A percentile compares a stretch with the other conserved stretches of the same genome.
These are phyloP conservation scores for Baccha elongata DNA, from an alignment of 2,888 invertebrate species.

Conservation along the genomic window DNA sequence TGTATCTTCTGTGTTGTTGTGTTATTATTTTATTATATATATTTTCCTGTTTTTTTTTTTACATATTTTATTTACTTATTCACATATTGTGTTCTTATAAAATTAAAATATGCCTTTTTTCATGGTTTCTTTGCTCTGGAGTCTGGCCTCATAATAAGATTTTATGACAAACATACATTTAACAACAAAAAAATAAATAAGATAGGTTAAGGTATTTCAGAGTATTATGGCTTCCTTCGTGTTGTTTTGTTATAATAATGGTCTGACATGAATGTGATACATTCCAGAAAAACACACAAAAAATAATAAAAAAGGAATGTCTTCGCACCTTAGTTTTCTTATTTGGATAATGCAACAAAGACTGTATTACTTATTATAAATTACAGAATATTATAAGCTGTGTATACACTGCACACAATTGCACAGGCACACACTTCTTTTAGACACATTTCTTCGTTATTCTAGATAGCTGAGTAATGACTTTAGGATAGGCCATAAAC, in stretches of 20 bases:
- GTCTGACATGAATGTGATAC: slow-evolving; percentile 78
- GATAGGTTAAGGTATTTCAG: slow-evolving; percentile 74
- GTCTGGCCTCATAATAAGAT: slow-evolving; percentile 62
- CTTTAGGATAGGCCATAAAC: slow-evolving; percentile 61
- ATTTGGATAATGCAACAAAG: slow-evolving; percentile 67
- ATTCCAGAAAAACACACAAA: slow-evolving; percentile 76
- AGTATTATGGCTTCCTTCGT: slow-evolving; percentile 69
- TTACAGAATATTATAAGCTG: slow-evolving; percentile 70
- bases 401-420: slow-evolving; percentile 37
- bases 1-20: slow-evolving; percentile 46
- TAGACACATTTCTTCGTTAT: slow-evolving; percentile 62
- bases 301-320: slow-evolving; percentile 78
- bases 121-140: slow-evolving; percentile 30
- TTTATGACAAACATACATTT: slow-evolving; percentile 49
- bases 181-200: slow-evolving; percentile 1
- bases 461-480: slow-evolving; percentile 70
- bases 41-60: slow-evolving; percentile 20
- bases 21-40: slow-evolving; percentile 51
- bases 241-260: slow-evolving; percentile 78
- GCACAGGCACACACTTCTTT: slow-evolving; percentile 49
- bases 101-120: slow-evolving; percentile 69
- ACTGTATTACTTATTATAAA: slow-evolving; percentile 73
- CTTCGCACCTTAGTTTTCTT: slow-evolving; percentile 66
- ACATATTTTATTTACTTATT: too few relatives aligned
- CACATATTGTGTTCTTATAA: slow-evolving; percentile 56